Conservation (phyloP, 2,113 vertebrate genomes). For the Zosterops pallidus region DNA sequence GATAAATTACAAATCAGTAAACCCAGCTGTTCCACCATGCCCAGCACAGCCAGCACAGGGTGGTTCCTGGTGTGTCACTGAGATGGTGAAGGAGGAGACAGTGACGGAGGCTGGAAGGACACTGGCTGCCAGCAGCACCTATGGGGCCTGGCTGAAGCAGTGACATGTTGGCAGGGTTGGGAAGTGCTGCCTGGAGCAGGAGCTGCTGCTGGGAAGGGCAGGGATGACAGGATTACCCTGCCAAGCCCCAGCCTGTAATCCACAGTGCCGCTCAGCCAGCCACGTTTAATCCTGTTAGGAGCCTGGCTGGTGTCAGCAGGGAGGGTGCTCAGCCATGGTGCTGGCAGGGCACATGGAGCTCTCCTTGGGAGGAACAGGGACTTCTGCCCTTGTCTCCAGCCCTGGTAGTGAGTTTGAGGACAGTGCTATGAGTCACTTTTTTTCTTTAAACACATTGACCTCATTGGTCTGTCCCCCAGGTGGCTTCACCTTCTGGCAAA, state of each 20-base stretch:
- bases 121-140: neutral
- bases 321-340: rapidly evolving
- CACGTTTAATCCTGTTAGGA: neutral
- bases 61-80: too few species aligned
- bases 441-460: neutral
- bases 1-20: neutral
- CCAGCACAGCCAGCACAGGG: rapidly evolving
- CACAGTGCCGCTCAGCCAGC: neutral
- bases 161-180: rapidly evolving
- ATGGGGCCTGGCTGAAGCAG: rapidly evolving
- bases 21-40: neutral
- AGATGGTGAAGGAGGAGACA: neutral
- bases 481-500: neutral
- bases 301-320: neutral
- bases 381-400: neutral
- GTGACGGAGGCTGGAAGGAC: neutral
- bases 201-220: neutral
- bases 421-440: neutral
- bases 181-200: rapidly evolving
- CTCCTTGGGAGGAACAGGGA: neutral
- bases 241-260: conserved; percentile 30
- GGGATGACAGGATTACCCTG: conserved; percentile 50
- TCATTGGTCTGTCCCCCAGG: rapidly evolving
- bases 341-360: neutral
- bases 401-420: neutral